phyloP scores from a whole-genome alignment of 2,113 vertebrate genomes.

The Todiramphus saurophagus region DNA sequence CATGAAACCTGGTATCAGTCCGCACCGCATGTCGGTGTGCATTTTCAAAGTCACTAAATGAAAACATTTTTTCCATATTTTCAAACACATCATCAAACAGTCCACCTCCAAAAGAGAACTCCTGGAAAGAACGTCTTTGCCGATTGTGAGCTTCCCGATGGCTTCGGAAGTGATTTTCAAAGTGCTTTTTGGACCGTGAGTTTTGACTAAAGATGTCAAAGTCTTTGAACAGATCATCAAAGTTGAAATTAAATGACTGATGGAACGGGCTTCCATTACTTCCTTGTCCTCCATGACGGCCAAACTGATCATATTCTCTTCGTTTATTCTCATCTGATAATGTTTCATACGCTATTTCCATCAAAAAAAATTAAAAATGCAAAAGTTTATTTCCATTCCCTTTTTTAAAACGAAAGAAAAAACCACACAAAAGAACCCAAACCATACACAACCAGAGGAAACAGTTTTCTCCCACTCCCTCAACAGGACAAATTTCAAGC shows the following conservation, averaged over 20 bases:
- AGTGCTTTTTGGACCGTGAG: conserved; percentile 85
- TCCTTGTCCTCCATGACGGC: conserved; percentile 73
- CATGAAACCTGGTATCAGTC: conserved; percentile 82
- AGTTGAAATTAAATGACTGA: conserved; percentile 90
- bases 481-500: neutral
- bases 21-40: conserved; percentile 71
- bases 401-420: neutral
- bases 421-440: neutral
- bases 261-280: conserved; percentile 77
- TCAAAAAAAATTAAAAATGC: neutral
- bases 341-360: conserved; percentile 87
- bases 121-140: conserved; percentile 84
- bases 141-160: conserved; percentile 80
- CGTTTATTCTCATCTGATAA: conserved; percentile 89
- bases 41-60: conserved; percentile 83
- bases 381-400: neutral
- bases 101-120: conserved; percentile 84
- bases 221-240: conserved; percentile 94
- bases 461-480: neutral
- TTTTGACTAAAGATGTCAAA: conserved; percentile 86
- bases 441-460: neutral
- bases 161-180: conserved; percentile 87
- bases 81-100: conserved; percentile 93
- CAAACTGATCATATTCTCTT: conserved; percentile 88
- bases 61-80: conserved; percentile 97